phyloP scores from a whole-genome alignment of 2,797 vertebrate genomes.

The Jordanella pulchra region DNA sequence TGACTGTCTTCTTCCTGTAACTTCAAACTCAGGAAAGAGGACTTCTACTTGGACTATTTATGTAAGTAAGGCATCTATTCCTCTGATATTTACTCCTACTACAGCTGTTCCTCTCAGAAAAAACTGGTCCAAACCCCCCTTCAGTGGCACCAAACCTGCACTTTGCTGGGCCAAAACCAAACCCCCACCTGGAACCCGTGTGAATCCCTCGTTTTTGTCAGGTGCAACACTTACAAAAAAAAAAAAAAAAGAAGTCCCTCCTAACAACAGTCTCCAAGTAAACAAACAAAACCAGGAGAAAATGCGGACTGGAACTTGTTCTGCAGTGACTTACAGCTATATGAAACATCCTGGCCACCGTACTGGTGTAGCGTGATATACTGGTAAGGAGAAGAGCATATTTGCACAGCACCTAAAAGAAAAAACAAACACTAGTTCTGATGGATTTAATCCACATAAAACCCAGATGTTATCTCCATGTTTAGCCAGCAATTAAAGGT shows the following conservation, averaged over 20 bases:
- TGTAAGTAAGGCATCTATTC: conserved; percentile 23
- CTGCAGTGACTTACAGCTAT: conserved; percentile 49
- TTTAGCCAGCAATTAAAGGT: conserved; percentile 57
- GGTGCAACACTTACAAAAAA: conserved; percentile 47
- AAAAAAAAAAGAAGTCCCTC: conserved; percentile 18
- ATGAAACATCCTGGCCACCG: conserved; percentile 59
- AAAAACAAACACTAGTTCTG: conserved; percentile 2
- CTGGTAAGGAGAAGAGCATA: conserved; percentile 67
- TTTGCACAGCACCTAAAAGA: conserved; percentile 75
- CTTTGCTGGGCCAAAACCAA: conserved; percentile 26
- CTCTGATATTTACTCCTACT: conserved; percentile 8
- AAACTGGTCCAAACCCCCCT: conserved; percentile 25
- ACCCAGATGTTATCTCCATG: conserved; percentile 54
- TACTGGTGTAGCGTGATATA: conserved; percentile 65
- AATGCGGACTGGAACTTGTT: conserved; percentile 61
- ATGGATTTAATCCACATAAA: conserved; percentile 46
- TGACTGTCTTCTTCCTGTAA: conserved; percentile 31
- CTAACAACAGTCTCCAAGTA: conserved; percentile 34
- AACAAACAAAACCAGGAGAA: conserved; percentile 33
- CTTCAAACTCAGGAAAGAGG: conserved; percentile 48
- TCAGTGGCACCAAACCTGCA: conserved; percentile 33
- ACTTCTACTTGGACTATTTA: not conserved
- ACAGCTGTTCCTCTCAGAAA: conserved; percentile 16
- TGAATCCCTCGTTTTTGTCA: conserved; percentile 31
- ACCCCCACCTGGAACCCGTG: conserved; percentile 51